Conservation (phyloP, 2,797 vertebrate genomes). For the Malacoraja senta region DNA sequence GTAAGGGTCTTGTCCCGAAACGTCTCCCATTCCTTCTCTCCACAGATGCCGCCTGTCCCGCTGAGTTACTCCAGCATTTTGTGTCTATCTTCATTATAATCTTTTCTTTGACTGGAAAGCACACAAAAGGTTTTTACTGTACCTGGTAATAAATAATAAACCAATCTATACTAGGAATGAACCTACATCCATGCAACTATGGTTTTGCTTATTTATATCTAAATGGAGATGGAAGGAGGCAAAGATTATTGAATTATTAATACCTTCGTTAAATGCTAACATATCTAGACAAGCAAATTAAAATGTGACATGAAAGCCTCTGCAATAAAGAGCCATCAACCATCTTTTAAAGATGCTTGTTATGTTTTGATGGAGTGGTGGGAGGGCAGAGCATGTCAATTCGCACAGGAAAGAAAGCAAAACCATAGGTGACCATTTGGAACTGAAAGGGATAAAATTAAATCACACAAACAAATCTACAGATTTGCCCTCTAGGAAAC, state of each 20-base stretch:
- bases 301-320: neutral
- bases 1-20: too few species aligned
- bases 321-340: neutral
- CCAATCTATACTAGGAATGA: too few species aligned
- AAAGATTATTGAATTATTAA: neutral
- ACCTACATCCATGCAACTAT: neutral
- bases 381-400: neutral
- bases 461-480: neutral
- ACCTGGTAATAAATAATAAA: too few species aligned
- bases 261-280: neutral
- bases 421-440: neutral
- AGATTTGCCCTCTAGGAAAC: neutral
- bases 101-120: too few species aligned
- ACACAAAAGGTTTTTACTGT: too few species aligned
- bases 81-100: too few species aligned
- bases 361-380: neutral
- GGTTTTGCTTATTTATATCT: too few species aligned
- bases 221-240: neutral
- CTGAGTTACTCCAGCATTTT: too few species aligned
- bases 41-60: too few species aligned
- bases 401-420: constrained; percentile 27
- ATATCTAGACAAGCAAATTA: neutral
- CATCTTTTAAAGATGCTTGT: neutral
- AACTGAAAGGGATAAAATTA: neutral
- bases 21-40: too few species aligned